Evolutionary conservation across 2,888 invertebrate species (phyloP), one percentile per base, ranked within the genome.

Genomic region (Meghimatium bilineatum): DNA sequence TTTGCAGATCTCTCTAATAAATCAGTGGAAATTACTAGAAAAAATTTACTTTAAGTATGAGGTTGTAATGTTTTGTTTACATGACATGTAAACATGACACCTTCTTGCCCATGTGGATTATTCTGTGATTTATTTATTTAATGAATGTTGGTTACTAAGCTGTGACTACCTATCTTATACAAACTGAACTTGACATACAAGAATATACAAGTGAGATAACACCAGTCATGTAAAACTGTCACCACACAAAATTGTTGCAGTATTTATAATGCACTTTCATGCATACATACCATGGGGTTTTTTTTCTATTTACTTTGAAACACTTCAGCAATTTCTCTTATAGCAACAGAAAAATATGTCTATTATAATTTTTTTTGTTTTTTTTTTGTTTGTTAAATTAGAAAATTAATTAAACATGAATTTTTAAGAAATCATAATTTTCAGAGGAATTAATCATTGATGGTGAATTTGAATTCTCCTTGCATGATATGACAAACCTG

Each of bases 111-210:
- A 44, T 44, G 5, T 44, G 44, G 12, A 44, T 12, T 44, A 5
- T 44, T 44, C 38, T 74, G 49, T 49, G 49, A 44, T 44, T 26
- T 49, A 74, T 10, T 38, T 74, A 49, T 49, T 44, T 44, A 38
- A 6, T 74, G 49, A 74, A 32, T 38, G 29, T 36, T n/a, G n/a
- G n/a, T 34, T 71, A n/a, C 36, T 38, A 38, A 38, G 71, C 29
- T 8, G 20, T 32, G 29, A 74, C 36, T 1, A 74, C 34, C 10
- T 34, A 29, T 74, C 3, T 38, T 44, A 29, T 36, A 74, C 38
- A 74, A 44, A 44, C 23, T 56, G 20, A n/a, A 36, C 44, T 74
- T 74, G 36, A 74, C n/a, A 36, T 74, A 74, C 72, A 38, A 12
- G 12, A 74, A 74, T 74, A 32, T 63, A 63, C 8, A 26, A 63